Percentiles rank a stretch among this genome's conserved stretches.
These are phyloP conservation scores for Mastigias papua DNA, from an alignment of 30 jellyfish, hydroid and myxozoan genomes.

Conservation along the genomic window DNA sequence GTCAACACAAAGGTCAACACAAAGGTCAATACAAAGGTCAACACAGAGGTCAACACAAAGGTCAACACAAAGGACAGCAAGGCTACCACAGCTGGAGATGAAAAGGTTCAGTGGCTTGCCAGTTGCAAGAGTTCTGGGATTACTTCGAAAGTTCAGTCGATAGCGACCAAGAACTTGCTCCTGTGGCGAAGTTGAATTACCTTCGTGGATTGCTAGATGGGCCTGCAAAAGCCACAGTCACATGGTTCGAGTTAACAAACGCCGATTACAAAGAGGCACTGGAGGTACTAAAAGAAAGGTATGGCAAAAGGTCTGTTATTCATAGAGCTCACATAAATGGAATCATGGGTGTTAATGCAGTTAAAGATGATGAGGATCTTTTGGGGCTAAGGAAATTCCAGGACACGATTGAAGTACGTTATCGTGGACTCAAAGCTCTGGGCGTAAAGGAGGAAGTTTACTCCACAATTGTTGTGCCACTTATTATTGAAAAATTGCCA, in stretches of 20 bases:
- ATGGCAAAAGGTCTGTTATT: conserved; percentile 35
- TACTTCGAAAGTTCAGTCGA: conserved; percentile 19
- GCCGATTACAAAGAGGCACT: conserved; percentile 46
- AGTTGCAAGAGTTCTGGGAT: conserved; percentile 65
- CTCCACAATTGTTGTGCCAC: conserved; percentile 31
- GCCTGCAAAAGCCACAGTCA: conserved; percentile 28
- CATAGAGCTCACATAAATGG: conserved; percentile 30
- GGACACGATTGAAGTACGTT: conserved; percentile 36
- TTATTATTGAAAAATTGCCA: conserved; percentile 9
- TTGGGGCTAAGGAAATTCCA: conserved; percentile 22
- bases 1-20: not conserved
- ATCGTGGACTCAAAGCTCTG: conserved; percentile 46
- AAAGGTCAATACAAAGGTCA: no score
- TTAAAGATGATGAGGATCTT: conserved; percentile 29
- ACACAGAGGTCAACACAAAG: no score
- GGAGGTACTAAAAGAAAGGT: conserved; percentile 49
- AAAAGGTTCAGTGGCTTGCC: not conserved
- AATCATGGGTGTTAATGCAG: conserved; percentile 12
- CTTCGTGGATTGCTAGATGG: conserved; percentile 13
- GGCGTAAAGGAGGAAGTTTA: not conserved
- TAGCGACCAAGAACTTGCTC: conserved; percentile 16
- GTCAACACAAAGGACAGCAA: not conserved
- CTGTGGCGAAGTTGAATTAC: conserved; percentile 5
- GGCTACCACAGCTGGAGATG: conserved; percentile 17
- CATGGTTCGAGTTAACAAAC: conserved; percentile 40